phyloP scores from a whole-genome alignment of 2,888 invertebrate genomes.

The Mamestra brassicae region DNA sequence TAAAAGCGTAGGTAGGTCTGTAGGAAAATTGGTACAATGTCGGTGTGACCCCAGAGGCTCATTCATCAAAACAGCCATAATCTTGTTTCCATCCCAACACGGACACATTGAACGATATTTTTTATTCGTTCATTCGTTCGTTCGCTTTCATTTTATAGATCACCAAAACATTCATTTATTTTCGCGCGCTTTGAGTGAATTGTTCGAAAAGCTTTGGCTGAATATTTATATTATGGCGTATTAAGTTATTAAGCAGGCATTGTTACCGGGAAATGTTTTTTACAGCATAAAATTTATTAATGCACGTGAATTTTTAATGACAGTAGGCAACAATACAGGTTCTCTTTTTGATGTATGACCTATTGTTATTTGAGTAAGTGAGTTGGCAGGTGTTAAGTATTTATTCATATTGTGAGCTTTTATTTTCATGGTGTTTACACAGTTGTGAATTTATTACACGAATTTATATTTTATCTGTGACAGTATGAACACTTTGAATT shows the following conservation, averaged over 20 bases:
- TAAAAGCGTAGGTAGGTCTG: conserved; percentile 64
- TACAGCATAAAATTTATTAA: conserved; percentile 8
- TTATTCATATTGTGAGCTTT: conserved; percentile 1
- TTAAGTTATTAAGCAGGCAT: conserved; percentile 48
- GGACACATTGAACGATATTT: conserved; percentile 79
- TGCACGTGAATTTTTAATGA: conserved; percentile 25
- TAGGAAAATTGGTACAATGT: conserved; percentile 69
- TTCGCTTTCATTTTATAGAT: conserved; percentile 63
- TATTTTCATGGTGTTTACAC: too few relatives aligned
- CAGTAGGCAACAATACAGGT: neutral
- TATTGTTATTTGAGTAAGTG: conserved; percentile 7
- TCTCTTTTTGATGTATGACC: neutral
- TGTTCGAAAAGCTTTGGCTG: conserved; percentile 38
- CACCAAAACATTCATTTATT: conserved; percentile 62
- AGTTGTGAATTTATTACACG: too few relatives aligned
- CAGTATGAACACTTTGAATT: too few relatives aligned
- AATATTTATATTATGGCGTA: conserved; percentile 44
- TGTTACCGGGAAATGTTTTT: conserved; percentile 33
- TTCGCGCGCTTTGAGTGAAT: conserved; percentile 53
- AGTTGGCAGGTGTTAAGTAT: conserved; percentile 10
- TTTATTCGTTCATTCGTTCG: conserved; percentile 74
- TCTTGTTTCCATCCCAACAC: conserved; percentile 79
- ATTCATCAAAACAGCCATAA: conserved; percentile 83
- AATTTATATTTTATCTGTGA: too few relatives aligned
- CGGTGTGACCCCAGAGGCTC: conserved; percentile 74